These are phyloP conservation scores for Actinostola sp. DNA, from an alignment of 92 coral and sea anemone genomes.

Conservation along the genomic window DNA sequence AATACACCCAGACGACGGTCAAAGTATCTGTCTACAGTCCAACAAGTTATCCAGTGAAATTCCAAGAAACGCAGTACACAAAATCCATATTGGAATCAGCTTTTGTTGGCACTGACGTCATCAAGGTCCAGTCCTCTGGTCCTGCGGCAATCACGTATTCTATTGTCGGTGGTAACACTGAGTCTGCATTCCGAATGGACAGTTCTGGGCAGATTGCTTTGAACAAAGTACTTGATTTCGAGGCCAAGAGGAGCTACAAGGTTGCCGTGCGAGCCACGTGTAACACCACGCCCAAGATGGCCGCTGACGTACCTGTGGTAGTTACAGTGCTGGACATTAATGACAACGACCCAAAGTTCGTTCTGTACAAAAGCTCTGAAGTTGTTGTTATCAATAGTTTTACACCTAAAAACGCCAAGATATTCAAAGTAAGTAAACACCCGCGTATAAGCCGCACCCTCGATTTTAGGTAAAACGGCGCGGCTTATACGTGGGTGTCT, in stretches of 20 bases:
- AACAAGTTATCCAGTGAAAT: slow-evolving; percentile 43
- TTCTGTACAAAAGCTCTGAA: slow-evolving; percentile 43
- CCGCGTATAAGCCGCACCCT: no score
- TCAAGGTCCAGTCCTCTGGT: slow-evolving; percentile 65
- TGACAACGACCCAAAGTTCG: slow-evolving; percentile 83
- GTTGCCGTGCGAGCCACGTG: slow-evolving; percentile 75
- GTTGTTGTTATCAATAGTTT: slow-evolving; percentile 56
- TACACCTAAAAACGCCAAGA: slow-evolving; percentile 54
- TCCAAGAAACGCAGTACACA: slow-evolving; percentile 46
- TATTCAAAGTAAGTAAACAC: slow-evolving; percentile 48
- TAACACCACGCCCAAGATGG: slow-evolving; percentile 48
- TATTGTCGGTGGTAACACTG: slow-evolving; percentile 82
- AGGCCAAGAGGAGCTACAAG: slow-evolving; percentile 46
- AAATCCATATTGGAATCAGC: slow-evolving; percentile 57
- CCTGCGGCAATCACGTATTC: slow-evolving; percentile 49
- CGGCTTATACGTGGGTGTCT: no score
- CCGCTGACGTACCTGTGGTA: slow-evolving; percentile 63
- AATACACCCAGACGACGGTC: slow-evolving; percentile 59
- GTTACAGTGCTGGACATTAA: slow-evolving; percentile 72
- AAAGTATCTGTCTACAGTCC: slow-evolving; percentile 63
- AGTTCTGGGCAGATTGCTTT: slow-evolving; percentile 59
- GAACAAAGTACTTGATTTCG: slow-evolving; percentile 70
- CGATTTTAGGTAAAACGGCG: no score
- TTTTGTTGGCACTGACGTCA: slow-evolving; percentile 33
- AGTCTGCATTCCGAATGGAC: slow-evolving; percentile 65